Evolutionary conservation across 2,888 invertebrate species (phyloP).

Genomic region (Lobophora halterata): DNA sequence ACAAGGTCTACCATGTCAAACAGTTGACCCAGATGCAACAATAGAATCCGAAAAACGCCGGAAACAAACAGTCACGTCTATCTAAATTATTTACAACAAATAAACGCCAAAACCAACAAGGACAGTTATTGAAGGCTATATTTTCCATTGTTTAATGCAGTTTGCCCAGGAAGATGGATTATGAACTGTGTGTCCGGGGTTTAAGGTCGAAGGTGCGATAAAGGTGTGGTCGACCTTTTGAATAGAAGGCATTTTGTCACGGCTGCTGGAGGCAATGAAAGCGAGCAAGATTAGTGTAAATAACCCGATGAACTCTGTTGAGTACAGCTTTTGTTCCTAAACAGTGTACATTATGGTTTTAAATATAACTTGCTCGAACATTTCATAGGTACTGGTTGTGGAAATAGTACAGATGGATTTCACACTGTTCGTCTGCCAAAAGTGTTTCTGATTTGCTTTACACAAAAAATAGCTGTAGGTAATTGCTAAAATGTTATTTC

Average conservation of each 20-base stretch:
- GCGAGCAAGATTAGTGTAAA: slow-evolving; percentile 21
- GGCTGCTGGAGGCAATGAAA: slow-evolving; percentile 26
- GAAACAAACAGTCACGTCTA: slow-evolving; percentile 15
- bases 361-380: no score
- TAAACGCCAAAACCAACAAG: slow-evolving; percentile 24
- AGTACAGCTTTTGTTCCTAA: slow-evolving; percentile 7
- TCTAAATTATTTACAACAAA: slow-evolving; percentile 18
- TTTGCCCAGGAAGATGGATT: neutral
- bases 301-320: slow-evolving; percentile 11
- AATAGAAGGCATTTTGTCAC: slow-evolving; percentile 29
- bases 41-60: slow-evolving; percentile 16
- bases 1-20: slow-evolving; percentile 7
- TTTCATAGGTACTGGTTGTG: no score
- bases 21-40: slow-evolving; percentile 15
- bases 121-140: slow-evolving; percentile 24
- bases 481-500: no score
- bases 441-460: no score
- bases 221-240: slow-evolving; percentile 25
- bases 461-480: no score
- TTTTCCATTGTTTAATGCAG: slow-evolving; percentile 21
- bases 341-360: neutral
- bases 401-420: no score
- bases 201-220: slow-evolving; percentile 13
- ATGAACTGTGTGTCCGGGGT: slow-evolving; percentile 12
- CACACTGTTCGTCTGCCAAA: no score